Percentiles rank a stretch among this genome's conserved stretches.
Evolutionary conservation across 2,113 vertebrate genomes (phyloP).

Genomic region (Mugil cephalus): DNA sequence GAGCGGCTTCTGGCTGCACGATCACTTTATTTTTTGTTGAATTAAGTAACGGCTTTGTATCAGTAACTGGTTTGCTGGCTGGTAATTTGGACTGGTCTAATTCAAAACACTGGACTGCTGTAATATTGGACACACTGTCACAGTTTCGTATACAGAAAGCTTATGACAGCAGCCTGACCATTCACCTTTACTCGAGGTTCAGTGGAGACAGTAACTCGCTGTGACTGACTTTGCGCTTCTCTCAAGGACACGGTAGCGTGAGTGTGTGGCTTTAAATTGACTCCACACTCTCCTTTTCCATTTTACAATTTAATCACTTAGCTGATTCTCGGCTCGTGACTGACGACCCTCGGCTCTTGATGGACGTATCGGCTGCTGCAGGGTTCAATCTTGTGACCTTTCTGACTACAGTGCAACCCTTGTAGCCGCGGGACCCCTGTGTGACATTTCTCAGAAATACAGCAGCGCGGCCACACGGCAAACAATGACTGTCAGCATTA

Average conservation of each 20-base stretch:
- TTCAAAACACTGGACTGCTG: background rate
- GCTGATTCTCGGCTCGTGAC: slow-evolving; percentile 13
- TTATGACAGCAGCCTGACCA: background rate
- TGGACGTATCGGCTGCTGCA: slow-evolving; percentile 5
- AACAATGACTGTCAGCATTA: slow-evolving; percentile 31
- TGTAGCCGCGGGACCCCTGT: slow-evolving; percentile 2
- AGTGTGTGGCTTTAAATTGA: background rate
- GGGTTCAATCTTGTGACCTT: slow-evolving; percentile 38
- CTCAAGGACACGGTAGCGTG: slow-evolving; percentile 34
- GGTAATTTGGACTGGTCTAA: background rate
- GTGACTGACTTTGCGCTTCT: slow-evolving; percentile 19
- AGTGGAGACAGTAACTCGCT: background rate
- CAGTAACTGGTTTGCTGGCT: background rate
- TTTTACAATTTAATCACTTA: background rate
- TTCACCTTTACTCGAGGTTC: background rate
- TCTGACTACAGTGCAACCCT: slow-evolving; percentile 18
- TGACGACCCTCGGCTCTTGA: slow-evolving; percentile 11
- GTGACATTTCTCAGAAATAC: slow-evolving; percentile 27
- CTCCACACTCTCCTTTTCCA: background rate
- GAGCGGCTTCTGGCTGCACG: background rate
- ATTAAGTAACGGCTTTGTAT: slow-evolving; percentile 5
- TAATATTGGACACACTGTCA: background rate
- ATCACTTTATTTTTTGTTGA: slow-evolving; percentile 13
- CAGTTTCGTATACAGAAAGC: background rate
- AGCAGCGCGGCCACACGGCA: slow-evolving; percentile 10